These are phyloP conservation scores for Sorex maritimensis DNA, from an alignment of 2,797 vertebrate genomes.

Conservation along the genomic window DNA sequence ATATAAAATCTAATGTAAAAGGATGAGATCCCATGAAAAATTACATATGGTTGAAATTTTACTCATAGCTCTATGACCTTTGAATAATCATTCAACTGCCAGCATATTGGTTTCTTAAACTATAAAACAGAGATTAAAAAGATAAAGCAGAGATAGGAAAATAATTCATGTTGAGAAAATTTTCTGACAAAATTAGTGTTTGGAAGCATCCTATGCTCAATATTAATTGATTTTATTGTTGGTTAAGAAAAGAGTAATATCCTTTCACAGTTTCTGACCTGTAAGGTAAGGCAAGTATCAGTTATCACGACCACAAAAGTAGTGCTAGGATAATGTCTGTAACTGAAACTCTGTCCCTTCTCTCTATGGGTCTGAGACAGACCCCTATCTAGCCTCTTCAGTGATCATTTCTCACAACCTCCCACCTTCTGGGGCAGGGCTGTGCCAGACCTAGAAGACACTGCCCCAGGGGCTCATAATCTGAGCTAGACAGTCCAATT, in stretches of 20 bases:
- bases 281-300: background rate
- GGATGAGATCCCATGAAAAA: background rate
- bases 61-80: background rate
- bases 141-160: background rate
- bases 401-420: background rate
- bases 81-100: background rate
- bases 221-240: background rate
- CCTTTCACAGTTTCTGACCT: background rate
- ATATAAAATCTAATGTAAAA: background rate
- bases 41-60: background rate
- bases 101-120: background rate
- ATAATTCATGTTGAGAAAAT: constrained; percentile 5
- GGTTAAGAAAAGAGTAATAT: too few species aligned
- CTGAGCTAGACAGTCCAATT: constrained; percentile 85
- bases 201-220: background rate
- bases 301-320: background rate
- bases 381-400: constrained; percentile 50
- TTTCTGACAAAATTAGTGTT: background rate
- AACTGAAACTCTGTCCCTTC: constrained; percentile 32
- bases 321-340: constrained; percentile 4
- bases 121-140: background rate
- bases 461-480: constrained; percentile 82
- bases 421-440: constrained; percentile 68
- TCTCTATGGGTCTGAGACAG: constrained; percentile 46
- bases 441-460: constrained; percentile 81